Conservation (phyloP, 2,113 vertebrate genomes). For the Nymphicus hollandicus region DNA sequence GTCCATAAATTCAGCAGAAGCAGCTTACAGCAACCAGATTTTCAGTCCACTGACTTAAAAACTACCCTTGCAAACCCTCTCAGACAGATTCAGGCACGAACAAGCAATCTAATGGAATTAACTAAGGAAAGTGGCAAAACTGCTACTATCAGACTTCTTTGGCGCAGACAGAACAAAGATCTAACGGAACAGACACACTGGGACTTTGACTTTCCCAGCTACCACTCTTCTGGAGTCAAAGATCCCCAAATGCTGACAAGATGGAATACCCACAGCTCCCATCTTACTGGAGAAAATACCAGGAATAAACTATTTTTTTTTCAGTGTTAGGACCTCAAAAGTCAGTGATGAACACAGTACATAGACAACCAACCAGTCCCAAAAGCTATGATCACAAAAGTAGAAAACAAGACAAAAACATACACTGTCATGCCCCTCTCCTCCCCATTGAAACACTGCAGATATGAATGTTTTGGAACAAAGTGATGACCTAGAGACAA, state of each 20-base stretch:
- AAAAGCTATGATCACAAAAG: conserved; percentile 33
- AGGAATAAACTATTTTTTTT: neutral
- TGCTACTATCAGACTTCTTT: neutral
- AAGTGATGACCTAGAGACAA: conserved; percentile 2
- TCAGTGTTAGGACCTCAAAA: neutral
- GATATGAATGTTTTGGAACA: conserved; percentile 25
- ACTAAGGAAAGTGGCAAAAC: neutral
- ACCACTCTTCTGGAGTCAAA: neutral
- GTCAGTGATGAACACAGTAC: neutral
- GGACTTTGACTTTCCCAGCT: neutral
- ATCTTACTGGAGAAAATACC: neutral
- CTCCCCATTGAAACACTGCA: neutral
- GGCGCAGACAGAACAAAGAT: neutral
- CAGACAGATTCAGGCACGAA: neutral
- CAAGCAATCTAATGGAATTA: neutral
- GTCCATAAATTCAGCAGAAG: neutral
- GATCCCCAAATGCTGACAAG: neutral
- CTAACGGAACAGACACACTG: neutral
- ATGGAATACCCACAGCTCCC: neutral
- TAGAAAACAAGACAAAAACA: conserved; percentile 41
- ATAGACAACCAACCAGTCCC: conserved; percentile 8
- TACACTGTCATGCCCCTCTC: neutral
- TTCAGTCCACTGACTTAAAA: neutral
- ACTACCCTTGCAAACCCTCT: neutral
- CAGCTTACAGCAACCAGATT: neutral